Evolutionary conservation across 2,888 invertebrate genomes (phyloP).

Genomic region (Frankliniella fusca): DNA sequence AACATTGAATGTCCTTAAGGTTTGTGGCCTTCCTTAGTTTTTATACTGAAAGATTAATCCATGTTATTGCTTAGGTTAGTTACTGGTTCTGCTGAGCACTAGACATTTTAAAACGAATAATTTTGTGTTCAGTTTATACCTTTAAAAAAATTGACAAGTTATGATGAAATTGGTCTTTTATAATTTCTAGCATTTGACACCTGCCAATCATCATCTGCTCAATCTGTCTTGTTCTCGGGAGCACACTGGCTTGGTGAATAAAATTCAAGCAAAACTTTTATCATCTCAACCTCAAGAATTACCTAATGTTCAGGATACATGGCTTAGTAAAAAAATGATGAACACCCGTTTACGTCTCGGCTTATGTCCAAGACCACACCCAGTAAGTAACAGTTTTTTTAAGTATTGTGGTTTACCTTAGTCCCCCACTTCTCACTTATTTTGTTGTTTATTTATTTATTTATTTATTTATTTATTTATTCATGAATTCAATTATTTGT

Average conservation of each 20-base stretch:
- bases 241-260: no score
- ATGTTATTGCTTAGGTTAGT: not conserved
- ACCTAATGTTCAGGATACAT: not conserved
- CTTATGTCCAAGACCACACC: not conserved
- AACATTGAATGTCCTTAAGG: not conserved
- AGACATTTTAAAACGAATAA: not conserved
- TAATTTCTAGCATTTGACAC: no score
- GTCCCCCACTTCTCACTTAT: no score
- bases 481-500: no score
- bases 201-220: no score
- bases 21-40: not conserved
- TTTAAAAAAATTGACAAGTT: not conserved
- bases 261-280: not conserved
- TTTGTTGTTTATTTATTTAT: not conserved
- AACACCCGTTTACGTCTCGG: not conserved
- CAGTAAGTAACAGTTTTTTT: not conserved
- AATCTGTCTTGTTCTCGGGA: no score
- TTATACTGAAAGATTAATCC: not conserved
- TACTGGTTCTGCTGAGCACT: not conserved
- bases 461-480: not conserved
- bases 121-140: not conserved
- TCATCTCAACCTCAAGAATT: not conserved
- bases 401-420: not conserved
- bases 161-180: not conserved
- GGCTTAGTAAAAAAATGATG: slow-evolving; percentile 1